Base-by-base conservation (phyloP, 2,797 vertebrate species). In the Lagorchestes hirsutus region DNA sequence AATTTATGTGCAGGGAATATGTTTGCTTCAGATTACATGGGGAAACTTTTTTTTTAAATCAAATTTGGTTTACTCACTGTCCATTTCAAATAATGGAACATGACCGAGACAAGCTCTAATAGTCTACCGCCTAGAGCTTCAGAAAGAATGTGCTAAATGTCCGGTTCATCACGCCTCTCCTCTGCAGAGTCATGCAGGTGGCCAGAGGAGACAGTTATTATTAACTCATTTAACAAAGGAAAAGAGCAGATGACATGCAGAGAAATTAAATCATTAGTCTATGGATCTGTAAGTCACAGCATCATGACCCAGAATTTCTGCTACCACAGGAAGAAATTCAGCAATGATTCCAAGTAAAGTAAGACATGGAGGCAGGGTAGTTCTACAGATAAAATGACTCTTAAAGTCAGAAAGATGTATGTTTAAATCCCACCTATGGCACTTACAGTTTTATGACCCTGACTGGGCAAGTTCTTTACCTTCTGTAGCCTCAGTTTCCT, bases 1-100 rank as follows among this genome's bases (percentile, higher is more conserved):
- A 93, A 91, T 91, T 55, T 18, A 50, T 54, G 54, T 40, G 54
- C 90, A 67, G 24, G 55, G 90, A 93, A 91, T 74, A 11, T 28
- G 22, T 54, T 56, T 91, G 24, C 22, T 82, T 34, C 55, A 31
- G 24, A 55, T 52, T 67, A 90, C 29, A 54, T 8, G 3, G 55
- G 94, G 10, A 93, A 90, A 4, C 4, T 54, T 90, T 91, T 10
- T 10, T 93, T 94, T 92, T 54, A n/a, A 96, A 93, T 40, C 54
- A 16, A 92, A 58, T 96, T 46, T 52, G 1, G 1, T 59, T 0
- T 22, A 5, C 59, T 24, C 12, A 12, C 28, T 31, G 87, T 59
- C 46, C n/a, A 40, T 74, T 96, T 55, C 16, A 74, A 94, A 92
- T 28, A 5, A 54, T 90, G 92, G 93, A 94, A 74, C 92, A 90